A percentile compares a stretch with the other conserved stretches of the same genome.
phyloP scores from a whole-genome alignment of 2,888 invertebrate genomes.

The Drosophila affinis region DNA sequence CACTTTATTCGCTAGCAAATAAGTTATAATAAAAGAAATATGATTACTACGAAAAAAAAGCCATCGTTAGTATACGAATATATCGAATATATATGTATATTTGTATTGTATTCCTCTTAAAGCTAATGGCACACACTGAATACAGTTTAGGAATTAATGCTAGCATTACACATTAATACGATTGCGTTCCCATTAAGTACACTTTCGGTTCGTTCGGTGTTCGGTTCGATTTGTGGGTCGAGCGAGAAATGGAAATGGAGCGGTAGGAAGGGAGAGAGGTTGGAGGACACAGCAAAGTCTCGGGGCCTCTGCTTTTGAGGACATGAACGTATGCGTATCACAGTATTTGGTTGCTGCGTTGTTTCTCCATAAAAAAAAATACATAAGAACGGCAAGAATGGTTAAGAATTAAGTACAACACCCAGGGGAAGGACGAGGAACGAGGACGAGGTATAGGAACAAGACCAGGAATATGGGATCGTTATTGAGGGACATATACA shows the following conservation, averaged over 20 bases:
- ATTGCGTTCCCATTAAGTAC: conserved; percentile 14
- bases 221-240: not conserved
- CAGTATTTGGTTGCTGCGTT: conserved; percentile 44
- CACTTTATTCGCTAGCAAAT: conserved; percentile 75
- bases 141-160: conserved; percentile 58
- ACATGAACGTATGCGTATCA: conserved; percentile 35
- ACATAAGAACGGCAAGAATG: conserved; percentile 3
- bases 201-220: conserved; percentile 1
- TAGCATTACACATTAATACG: conserved; percentile 68
- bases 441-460: too few relatives aligned
- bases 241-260: not conserved
- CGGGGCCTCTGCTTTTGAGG: conserved; percentile 5
- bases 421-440: not conserved
- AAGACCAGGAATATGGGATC: not conserved
- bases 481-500: not conserved
- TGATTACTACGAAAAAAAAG: conserved; percentile 14
- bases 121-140: conserved; percentile 77
- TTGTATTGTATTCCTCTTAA: conserved; percentile 45
- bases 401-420: not conserved
- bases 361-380: conserved; percentile 5
- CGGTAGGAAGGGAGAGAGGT: not conserved
- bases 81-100: conserved; percentile 7
- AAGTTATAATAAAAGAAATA: conserved; percentile 53
- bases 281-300: conserved; percentile 10
- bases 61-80: conserved; percentile 3